These are phyloP conservation scores for Antheraea pernyi DNA, from an alignment of 1,140 invertebrate species.

Conservation along the genomic window DNA sequence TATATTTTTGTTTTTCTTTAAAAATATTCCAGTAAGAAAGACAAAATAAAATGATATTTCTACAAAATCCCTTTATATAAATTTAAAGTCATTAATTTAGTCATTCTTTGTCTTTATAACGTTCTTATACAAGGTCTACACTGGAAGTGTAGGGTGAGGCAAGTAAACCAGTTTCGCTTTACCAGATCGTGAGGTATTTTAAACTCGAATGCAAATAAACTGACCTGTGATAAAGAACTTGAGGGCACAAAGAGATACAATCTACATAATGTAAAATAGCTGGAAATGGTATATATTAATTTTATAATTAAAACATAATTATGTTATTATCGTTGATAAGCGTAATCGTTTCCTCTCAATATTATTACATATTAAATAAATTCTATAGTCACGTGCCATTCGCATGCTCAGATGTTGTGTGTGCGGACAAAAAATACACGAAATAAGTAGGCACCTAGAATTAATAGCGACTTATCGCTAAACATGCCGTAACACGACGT, in stretches of 20 bases:
- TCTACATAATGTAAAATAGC: background rate
- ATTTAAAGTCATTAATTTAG: constrained; percentile 20
- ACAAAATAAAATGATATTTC: too few species aligned
- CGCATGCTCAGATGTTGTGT: background rate
- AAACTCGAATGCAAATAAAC: constrained; percentile 66
- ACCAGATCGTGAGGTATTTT: constrained; percentile 69
- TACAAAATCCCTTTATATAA: background rate
- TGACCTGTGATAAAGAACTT: constrained; percentile 58
- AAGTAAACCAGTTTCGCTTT: constrained; percentile 68
- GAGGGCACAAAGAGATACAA: constrained; percentile 44
- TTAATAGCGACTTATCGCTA: background rate
- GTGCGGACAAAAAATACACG: background rate
- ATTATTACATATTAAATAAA: background rate
- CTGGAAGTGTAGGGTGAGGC: constrained; percentile 41
- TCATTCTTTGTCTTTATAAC: constrained; percentile 49
- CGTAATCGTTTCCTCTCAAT: background rate
- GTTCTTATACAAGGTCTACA: constrained; percentile 38
- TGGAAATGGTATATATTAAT: background rate
- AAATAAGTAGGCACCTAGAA: background rate
- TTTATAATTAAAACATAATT: background rate
- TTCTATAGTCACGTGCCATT: background rate
- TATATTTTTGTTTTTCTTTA: too few species aligned
- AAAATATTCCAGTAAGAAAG: too few species aligned
- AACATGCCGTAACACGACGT: background rate
- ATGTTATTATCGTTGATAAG: background rate